Conservation (phyloP, 2,797 vertebrate genomes). For the Balearica regulorum region DNA sequence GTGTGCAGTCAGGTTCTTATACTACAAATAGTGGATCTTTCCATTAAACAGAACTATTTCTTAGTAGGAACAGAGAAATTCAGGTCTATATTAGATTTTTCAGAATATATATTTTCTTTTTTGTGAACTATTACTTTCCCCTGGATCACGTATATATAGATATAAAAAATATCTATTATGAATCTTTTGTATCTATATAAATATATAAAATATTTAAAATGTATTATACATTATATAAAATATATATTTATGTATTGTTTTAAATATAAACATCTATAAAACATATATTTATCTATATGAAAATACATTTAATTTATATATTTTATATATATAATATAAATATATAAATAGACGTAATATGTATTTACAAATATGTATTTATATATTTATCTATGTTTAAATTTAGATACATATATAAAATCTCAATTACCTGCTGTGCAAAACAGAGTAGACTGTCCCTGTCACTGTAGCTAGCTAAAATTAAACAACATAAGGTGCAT, state of each 20-base stretch:
- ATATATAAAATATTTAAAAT: not conserved
- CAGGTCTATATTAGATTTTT: not conserved
- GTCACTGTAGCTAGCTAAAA: slow-evolving; percentile 21
- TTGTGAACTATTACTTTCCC: not conserved
- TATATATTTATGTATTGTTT: not conserved
- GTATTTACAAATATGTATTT: too few relatives aligned
- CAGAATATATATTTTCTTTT: not conserved
- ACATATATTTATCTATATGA: not conserved
- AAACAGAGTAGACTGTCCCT: not conserved
- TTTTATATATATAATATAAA: too few relatives aligned
- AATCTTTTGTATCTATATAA: not conserved
- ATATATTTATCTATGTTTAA: not conserved
- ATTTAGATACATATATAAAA: not conserved
- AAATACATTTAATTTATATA: too few relatives aligned
- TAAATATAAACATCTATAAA: not conserved
- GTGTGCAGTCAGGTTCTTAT: not conserved
- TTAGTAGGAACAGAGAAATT: not conserved
- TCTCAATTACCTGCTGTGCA: not conserved
- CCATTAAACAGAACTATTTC: not conserved
- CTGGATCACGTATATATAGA: not conserved
- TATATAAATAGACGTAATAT: too few relatives aligned
- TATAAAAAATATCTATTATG: not conserved
- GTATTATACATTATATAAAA: not conserved
- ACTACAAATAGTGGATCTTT: not conserved
- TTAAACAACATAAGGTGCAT: not conserved